Conservation (phyloP, 2,797 vertebrate species). For the Lates japonicus region DNA sequence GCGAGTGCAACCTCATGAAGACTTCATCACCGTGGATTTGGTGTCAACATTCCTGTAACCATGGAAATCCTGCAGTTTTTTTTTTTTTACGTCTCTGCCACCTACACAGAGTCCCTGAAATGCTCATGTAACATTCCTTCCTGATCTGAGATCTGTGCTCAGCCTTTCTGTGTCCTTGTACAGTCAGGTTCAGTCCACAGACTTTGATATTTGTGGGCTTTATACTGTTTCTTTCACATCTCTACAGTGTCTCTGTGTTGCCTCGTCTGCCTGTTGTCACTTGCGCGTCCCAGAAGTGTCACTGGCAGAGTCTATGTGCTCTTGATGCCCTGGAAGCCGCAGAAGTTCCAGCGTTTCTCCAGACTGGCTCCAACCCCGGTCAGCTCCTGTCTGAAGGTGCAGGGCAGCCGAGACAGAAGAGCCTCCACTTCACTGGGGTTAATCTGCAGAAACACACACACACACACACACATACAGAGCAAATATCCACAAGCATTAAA, state of each 20-base stretch:
- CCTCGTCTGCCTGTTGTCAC: constrained; percentile 66
- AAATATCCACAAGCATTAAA: no score
- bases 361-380: constrained; percentile 88
- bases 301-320: constrained; percentile 79
- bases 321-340: constrained; percentile 88
- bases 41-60: constrained; percentile 54
- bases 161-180: constrained; percentile 54
- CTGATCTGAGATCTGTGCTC: constrained; percentile 50
- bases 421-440: constrained; percentile 90
- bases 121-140: constrained; percentile 47
- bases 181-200: constrained; percentile 33
- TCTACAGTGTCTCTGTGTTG: constrained; percentile 37
- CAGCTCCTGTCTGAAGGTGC: constrained; percentile 92
- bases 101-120: constrained; percentile 65
- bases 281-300: constrained; percentile 71
- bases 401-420: constrained; percentile 91
- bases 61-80: constrained; percentile 80
- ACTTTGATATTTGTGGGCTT: constrained; percentile 56
- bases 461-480: not conserved
- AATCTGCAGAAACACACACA: constrained; percentile 83
- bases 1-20: constrained; percentile 55
- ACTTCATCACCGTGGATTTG: constrained; percentile 41
- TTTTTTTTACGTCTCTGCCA: constrained; percentile 65
- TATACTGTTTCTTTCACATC: constrained; percentile 35
- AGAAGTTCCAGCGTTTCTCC: constrained; percentile 91